These are phyloP conservation scores for Tachina lurida DNA, from an alignment of 2,888 invertebrate genomes.

Conservation along the genomic window DNA sequence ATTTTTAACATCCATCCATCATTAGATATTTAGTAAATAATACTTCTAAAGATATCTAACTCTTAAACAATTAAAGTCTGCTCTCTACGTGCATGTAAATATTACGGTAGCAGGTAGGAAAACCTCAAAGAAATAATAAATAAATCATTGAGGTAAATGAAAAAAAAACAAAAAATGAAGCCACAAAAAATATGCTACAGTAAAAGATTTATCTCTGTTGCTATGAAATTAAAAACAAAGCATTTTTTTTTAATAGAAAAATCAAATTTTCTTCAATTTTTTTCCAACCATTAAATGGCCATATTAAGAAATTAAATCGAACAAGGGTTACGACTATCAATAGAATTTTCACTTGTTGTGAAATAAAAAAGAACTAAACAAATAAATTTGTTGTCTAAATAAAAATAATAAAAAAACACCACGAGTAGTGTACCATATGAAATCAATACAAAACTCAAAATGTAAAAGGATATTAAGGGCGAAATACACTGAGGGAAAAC, in stretches of 20 bases:
- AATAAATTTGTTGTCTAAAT: slow-evolving; percentile 53
- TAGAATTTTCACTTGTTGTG: slow-evolving; percentile 34
- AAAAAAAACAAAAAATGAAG: slow-evolving; percentile 7
- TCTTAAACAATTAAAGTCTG: neutral
- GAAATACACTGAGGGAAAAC: slow-evolving; percentile 14
- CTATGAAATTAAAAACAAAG: slow-evolving; percentile 20
- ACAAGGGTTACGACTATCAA: slow-evolving; percentile 53
- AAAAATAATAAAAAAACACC: slow-evolving; percentile 10
- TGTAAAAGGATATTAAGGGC: slow-evolving; percentile 16
- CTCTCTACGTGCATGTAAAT: neutral
- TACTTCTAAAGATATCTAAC: slow-evolving; percentile 30
- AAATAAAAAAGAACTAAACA: slow-evolving; percentile 33
- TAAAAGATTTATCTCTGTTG: slow-evolving; percentile 29
- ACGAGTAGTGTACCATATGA: slow-evolving; percentile 1
- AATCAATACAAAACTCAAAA: slow-evolving; percentile 17
- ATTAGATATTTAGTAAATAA: slow-evolving; percentile 41
- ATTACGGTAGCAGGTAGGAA: slow-evolving; percentile 21
- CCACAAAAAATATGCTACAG: slow-evolving; percentile 39
- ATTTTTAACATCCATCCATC: slow-evolving; percentile 36
- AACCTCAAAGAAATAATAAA: slow-evolving; percentile 25
- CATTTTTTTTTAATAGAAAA: slow-evolving; percentile 6
- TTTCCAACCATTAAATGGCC: slow-evolving; percentile 35
- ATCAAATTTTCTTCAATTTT: slow-evolving; percentile 3
- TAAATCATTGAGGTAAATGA: slow-evolving; percentile 55
- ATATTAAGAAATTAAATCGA: slow-evolving; percentile 56